Percentiles rank a stretch among this genome's conserved stretches.
These are phyloP conservation scores for Pangasianodon gigas DNA, from an alignment of 2,113 vertebrate genomes.

Conservation along the genomic window DNA sequence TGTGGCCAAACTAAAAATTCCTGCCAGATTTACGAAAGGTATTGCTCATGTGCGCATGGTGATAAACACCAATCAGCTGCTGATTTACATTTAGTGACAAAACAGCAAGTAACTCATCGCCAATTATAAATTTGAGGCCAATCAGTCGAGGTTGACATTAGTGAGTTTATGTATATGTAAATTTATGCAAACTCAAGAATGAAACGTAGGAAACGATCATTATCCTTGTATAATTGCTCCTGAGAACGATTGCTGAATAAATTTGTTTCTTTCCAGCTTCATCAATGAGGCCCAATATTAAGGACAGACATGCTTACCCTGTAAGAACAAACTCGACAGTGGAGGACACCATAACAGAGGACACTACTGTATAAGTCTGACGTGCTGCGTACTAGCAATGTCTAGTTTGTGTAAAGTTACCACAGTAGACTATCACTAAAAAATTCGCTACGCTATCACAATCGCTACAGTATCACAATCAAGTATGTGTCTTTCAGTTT, in stretches of 20 bases:
- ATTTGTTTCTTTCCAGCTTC: neutral
- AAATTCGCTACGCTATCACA: neutral
- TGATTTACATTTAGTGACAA: neutral
- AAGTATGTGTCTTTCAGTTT: neutral
- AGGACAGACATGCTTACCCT: neutral
- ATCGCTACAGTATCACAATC: neutral
- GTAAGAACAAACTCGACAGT: neutral
- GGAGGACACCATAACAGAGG: neutral
- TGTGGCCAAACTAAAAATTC: neutral
- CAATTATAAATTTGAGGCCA: neutral
- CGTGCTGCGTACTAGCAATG: neutral
- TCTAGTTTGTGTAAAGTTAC: neutral
- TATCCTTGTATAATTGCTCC: neutral
- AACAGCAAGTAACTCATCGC: neutral
- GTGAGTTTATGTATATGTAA: neutral
- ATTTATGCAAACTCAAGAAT: neutral
- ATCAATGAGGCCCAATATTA: neutral
- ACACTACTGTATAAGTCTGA: neutral
- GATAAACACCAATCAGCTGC: neutral
- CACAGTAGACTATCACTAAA: neutral
- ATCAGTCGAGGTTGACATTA: neutral
- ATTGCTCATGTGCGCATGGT: neutral
- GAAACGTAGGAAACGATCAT: neutral
- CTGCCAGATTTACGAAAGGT: neutral
- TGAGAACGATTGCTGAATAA: neutral